Base-by-base conservation (phyloP, 2,888 invertebrate species). In the Folsomia manolachei region DNA sequence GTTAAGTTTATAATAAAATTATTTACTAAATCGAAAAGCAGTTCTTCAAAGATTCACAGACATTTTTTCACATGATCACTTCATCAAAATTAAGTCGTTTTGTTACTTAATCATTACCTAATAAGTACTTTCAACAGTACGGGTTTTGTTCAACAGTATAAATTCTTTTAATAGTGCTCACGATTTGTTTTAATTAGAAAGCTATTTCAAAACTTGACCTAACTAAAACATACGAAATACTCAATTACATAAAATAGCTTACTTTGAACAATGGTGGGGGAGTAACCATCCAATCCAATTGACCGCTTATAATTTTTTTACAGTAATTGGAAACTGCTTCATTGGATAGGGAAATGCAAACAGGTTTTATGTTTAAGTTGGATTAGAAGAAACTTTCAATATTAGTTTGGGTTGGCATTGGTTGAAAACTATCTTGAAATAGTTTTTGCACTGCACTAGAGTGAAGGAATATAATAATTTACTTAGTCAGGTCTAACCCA, bases 41-140 rank as follows among this genome's bases (percentile, higher is more conserved):
- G 64, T 64, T 64, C 62, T 64, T 64, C 24, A 64, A 64, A 66
- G 51, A 66, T 66, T 39, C 39, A 66, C 65, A 66, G 27, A 66
- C 65, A 11, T 39, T 63, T 21, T n/a, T 19, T 66, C 39, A 66
- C 52, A 51, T 27, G 18, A 66, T 66, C 52, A 63, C 24, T 56
- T 56, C 63, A 25, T 63, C 26, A 25, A 66, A 66, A 66, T 23
- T 52, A 52, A 66, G 23, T 66, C 18, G 52, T 51, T 39, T 66
- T 19, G 18, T 14, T 64, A 64, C 64, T 64, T 64, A 7, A 27
- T n/a, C n/a, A 56, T 21, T 14, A 19, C 18, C 9, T 21, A 56
- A 19, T 56, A 56, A 56, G 56, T 56, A 56, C 56, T n/a, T n/a
- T n/a, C 21, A 18, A 56, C 4, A 21, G 56, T 56, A 56, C 56